Conservation (phyloP, 2,113 vertebrate species). For the Geococcyx californianus region DNA sequence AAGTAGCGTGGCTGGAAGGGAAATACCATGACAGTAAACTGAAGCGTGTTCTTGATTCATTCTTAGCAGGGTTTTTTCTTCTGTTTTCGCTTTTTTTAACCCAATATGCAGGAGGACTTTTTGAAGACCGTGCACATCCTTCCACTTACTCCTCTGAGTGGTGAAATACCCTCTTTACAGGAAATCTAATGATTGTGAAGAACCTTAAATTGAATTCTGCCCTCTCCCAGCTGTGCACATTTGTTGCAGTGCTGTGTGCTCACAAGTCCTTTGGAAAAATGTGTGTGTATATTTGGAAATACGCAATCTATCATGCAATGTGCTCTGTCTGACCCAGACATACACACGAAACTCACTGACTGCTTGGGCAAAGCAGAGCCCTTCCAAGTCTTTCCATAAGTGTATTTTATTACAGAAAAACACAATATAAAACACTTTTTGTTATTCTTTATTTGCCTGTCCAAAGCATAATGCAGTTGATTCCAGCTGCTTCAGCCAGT, state of each 20-base stretch:
- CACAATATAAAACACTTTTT: neutral
- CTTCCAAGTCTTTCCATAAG: neutral
- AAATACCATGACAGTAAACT: neutral
- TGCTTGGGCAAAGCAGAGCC: neutral
- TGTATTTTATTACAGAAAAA: neutral
- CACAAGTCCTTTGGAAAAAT: neutral
- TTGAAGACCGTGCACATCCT: neutral
- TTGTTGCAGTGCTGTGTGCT: neutral
- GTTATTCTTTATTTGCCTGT: conserved; percentile 8
- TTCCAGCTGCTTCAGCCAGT: neutral
- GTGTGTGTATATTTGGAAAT: neutral
- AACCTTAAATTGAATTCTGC: neutral
- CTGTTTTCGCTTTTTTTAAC: neutral
- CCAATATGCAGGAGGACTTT: neutral
- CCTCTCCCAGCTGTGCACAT: neutral
- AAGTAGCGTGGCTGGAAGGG: neutral
- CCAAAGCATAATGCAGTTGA: neutral
- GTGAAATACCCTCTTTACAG: neutral
- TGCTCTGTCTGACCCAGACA: neutral
- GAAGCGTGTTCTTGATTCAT: neutral
- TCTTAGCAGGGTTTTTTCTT: neutral
- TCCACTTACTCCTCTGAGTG: neutral
- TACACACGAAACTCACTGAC: neutral
- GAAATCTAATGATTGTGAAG: neutral
- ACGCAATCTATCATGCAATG: neutral